These are phyloP conservation scores for Drosophila aff. DNA, from an alignment of 1,140 invertebrate species.

Conservation along the genomic window DNA sequence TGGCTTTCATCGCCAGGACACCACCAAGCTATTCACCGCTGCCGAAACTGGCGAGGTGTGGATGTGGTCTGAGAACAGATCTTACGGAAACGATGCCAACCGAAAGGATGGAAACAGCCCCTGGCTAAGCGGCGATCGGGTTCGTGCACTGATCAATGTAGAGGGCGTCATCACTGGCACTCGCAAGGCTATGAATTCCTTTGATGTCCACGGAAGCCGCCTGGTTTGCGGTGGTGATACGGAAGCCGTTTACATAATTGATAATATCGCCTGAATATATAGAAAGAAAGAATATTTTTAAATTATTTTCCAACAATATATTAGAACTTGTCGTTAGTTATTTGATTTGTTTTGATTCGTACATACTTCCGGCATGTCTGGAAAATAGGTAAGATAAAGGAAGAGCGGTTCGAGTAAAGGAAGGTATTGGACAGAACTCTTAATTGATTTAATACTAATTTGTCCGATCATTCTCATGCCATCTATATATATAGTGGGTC, in stretches of 20 bases:
- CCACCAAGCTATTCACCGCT: constrained; percentile 93
- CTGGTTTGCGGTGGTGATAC: constrained; percentile 93
- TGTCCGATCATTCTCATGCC: no score
- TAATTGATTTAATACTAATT: no score
- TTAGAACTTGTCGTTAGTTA: neutral
- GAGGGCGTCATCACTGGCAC: constrained; percentile 89
- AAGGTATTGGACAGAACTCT: neutral
- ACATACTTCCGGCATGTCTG: no score
- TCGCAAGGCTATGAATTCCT: constrained; percentile 91
- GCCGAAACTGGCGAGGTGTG: constrained; percentile 93
- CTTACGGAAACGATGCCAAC: constrained; percentile 46
- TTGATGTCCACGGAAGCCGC: constrained; percentile 90
- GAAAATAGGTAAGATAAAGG: neutral
- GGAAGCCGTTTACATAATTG: constrained; percentile 92
- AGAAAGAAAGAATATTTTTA: neutral
- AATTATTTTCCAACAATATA: constrained; percentile 12
- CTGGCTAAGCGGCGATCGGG: constrained; percentile 89
- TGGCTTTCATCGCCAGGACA: constrained; percentile 92
- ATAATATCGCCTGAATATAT: constrained; percentile 84
- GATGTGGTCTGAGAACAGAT: constrained; percentile 91
- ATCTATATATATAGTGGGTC: no score
- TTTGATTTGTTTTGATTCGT: neutral
- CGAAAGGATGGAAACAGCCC: constrained; percentile 84
- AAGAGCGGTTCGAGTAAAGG: neutral
- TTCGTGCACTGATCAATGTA: constrained; percentile 90